Evolutionary conservation across 1,140 invertebrate genomes (phyloP).

Genomic region (Calephelis nemesis): DNA sequence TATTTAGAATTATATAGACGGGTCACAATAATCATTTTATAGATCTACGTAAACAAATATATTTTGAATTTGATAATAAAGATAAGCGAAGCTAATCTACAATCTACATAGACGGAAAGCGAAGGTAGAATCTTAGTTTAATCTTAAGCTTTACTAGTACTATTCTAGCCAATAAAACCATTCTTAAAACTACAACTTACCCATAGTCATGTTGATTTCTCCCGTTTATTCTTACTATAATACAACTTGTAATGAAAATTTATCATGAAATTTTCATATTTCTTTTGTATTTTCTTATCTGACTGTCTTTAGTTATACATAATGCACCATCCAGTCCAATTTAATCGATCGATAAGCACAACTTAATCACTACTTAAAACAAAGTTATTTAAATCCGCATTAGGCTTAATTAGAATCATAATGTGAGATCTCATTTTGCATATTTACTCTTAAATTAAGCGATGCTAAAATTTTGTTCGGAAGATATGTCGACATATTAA

Average conservation of each 20-base stretch:
- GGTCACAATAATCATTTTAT: too few species aligned
- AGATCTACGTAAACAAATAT: too few species aligned
- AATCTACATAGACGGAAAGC: too few species aligned
- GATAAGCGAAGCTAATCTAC: too few species aligned
- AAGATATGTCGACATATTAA: constrained; percentile 45
- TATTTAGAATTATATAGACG: too few species aligned
- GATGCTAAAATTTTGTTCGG: constrained; percentile 31
- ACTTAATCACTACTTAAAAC: not conserved
- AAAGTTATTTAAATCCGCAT: not conserved
- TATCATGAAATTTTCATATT: constrained; percentile 56
- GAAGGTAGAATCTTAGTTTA: too few species aligned
- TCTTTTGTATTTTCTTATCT: constrained; percentile 32
- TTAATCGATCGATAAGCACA: constrained; percentile 21
- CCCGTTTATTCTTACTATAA: not conserved
- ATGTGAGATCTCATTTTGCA: constrained; percentile 12
- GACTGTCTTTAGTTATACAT: constrained; percentile 21
- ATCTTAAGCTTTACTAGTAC: too few species aligned
- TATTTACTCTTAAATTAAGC: constrained; percentile 15
- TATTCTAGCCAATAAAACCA: too few species aligned
- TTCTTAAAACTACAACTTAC: not conserved
- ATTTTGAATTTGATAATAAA: too few species aligned
- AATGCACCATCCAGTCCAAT: not conserved
- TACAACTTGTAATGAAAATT: constrained; percentile 41
- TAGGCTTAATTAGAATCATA: constrained; percentile 9
- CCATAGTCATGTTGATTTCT: constrained; percentile 6